Percentiles rank a stretch among this genome's conserved stretches.
Evolutionary conservation across 2,797 vertebrate species (phyloP).

Genomic region (Dipus sagitta): DNA sequence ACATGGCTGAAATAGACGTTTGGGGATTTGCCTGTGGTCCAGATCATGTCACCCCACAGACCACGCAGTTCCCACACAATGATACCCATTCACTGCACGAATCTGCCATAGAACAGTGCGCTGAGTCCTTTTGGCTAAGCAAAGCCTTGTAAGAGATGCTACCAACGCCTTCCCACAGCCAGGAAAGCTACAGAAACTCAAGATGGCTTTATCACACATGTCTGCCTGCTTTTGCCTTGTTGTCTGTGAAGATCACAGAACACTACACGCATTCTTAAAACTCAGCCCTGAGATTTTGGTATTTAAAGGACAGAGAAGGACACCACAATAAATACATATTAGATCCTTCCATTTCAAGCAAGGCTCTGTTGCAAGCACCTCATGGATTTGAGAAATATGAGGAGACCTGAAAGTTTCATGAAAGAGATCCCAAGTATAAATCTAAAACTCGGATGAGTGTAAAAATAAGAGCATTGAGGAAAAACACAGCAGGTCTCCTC

Average conservation of each 20-base stretch:
- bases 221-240: background rate
- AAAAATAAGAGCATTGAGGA: background rate
- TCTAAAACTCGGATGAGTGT: background rate
- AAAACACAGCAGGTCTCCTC: background rate
- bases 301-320: constrained; percentile 41
- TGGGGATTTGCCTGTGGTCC: background rate
- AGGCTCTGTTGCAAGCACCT: background rate
- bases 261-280: background rate
- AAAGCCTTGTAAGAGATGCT: background rate
- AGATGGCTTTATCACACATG: background rate
- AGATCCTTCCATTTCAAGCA: background rate
- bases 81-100: background rate
- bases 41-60: background rate
- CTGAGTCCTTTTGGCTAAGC: background rate
- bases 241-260: background rate
- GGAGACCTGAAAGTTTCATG: background rate
- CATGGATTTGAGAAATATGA: background rate
- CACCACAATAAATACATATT: background rate
- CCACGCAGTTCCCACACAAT: accelerated
- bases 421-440: background rate
- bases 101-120: background rate
- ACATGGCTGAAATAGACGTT: background rate
- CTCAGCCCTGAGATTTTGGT: background rate
- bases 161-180: background rate
- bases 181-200: background rate